phyloP scores from a whole-genome alignment of 92 coral and sea anemone species.

The Epizoanthus ramosus region DNA sequence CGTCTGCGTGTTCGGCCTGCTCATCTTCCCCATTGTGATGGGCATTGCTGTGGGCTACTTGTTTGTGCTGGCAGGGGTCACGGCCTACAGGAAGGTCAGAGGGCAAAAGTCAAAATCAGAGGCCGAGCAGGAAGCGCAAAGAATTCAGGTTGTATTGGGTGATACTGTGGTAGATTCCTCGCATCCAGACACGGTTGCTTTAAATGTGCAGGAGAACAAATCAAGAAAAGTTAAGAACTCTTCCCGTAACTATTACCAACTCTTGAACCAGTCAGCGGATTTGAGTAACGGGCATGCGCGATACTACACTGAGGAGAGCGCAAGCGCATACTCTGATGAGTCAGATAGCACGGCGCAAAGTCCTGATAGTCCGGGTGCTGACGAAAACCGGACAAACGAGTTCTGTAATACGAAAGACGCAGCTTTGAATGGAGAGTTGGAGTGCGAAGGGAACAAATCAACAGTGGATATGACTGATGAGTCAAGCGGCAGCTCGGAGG shows the following conservation, averaged over 20 bases:
- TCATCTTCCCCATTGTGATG: constrained; percentile 82
- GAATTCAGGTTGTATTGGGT: constrained; percentile 87
- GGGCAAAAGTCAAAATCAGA: constrained; percentile 62
- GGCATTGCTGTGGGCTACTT: constrained; percentile 95
- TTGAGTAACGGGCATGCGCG: constrained; percentile 68
- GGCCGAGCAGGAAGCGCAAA: constrained; percentile 77
- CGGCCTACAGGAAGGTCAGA: constrained; percentile 77
- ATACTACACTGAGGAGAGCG: constrained; percentile 53
- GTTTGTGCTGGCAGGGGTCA: constrained; percentile 73
- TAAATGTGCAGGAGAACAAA: constrained; percentile 81
- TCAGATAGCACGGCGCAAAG: constrained; percentile 48
- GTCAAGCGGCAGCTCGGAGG: constrained; percentile 26
- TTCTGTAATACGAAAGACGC: constrained; percentile 60
- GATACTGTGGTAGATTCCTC: constrained; percentile 89
- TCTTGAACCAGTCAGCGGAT: constrained; percentile 68
- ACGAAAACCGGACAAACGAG: constrained; percentile 37
- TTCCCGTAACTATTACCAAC: constrained; percentile 67
- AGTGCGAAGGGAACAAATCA: constrained; percentile 9
- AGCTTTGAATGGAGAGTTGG: constrained; percentile 45
- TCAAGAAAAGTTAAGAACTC: constrained; percentile 47
- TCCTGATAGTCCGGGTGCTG: constrained; percentile 61
- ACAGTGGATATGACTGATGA: constrained; percentile 6
- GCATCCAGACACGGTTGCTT: constrained; percentile 82
- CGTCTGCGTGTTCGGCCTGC: constrained; percentile 75
- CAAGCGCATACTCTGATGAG: constrained; percentile 64